phyloP scores from a whole-genome alignment of 2,113 vertebrate genomes.

The Caranx melampygus region DNA sequence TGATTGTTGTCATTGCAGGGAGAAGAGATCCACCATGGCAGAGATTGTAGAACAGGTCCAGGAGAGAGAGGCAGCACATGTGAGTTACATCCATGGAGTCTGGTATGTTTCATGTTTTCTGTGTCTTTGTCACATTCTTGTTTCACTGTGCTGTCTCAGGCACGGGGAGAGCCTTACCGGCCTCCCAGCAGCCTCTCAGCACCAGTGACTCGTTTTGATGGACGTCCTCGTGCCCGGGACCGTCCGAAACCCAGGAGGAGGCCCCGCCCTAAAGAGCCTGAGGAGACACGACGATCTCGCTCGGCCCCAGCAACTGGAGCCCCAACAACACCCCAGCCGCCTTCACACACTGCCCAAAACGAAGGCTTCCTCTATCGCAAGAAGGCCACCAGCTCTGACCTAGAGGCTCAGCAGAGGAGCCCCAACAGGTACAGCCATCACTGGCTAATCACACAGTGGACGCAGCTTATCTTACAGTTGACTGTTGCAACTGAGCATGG shows the following conservation, averaged over 20 bases:
- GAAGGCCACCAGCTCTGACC: slow-evolving; percentile 84
- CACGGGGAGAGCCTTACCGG: slow-evolving; percentile 82
- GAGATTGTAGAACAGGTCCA: slow-evolving; percentile 96
- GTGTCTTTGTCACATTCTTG: not conserved
- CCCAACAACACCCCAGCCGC: slow-evolving; percentile 85
- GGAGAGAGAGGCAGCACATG: slow-evolving; percentile 89
- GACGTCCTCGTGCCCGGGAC: slow-evolving; percentile 91
- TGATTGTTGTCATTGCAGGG: slow-evolving; percentile 64
- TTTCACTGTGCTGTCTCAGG: slow-evolving; percentile 57
- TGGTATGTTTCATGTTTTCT: not conserved
- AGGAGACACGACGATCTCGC: slow-evolving; percentile 89
- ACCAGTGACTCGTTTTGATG: slow-evolving; percentile 86
- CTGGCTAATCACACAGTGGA: not conserved
- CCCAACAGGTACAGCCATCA: slow-evolving; percentile 87
- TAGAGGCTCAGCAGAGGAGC: slow-evolving; percentile 90
- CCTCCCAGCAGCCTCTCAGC: slow-evolving; percentile 90
- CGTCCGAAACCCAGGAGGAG: slow-evolving; percentile 92
- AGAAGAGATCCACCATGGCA: slow-evolving; percentile 91
- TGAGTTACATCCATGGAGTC: slow-evolving; percentile 51
- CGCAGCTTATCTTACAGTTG: not conserved
- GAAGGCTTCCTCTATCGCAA: slow-evolving; percentile 94
- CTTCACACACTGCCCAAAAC: slow-evolving; percentile 88
- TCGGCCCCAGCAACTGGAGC: slow-evolving; percentile 91
- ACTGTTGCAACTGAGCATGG: too few species aligned
- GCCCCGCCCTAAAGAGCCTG: slow-evolving; percentile 90